phyloP scores from a whole-genome alignment of 2,113 vertebrate species.

The Capreolus pygargus region DNA sequence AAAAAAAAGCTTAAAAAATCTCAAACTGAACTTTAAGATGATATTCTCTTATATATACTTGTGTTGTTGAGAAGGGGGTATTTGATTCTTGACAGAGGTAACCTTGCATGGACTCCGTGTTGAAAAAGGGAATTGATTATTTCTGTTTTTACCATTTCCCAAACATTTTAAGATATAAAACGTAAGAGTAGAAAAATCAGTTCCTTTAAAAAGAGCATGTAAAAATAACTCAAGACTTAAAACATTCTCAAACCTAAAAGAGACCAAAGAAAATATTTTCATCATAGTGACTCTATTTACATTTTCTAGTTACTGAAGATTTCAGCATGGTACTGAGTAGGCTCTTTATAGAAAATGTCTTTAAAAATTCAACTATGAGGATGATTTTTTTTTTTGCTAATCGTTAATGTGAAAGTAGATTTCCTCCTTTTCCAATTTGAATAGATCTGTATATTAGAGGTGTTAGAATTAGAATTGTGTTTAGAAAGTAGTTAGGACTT shows the following conservation, averaged over 20 bases:
- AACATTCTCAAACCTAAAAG: constrained; percentile 1
- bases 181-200: background rate
- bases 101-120: background rate
- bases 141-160: constrained; percentile 16
- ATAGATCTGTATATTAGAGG: background rate
- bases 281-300: background rate
- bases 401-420: background rate
- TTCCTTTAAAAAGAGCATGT: background rate
- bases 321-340: background rate
- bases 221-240: background rate
- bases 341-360: background rate
- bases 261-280: background rate
- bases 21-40: background rate
- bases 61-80: background rate
- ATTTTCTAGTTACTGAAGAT: constrained; percentile 29
- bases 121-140: constrained; percentile 40
- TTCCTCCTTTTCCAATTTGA: background rate
- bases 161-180: background rate
- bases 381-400: background rate
- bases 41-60: background rate
- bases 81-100: constrained; percentile 19
- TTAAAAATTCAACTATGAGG: constrained; percentile 29
- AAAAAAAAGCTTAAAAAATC: background rate
- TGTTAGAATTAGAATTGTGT: constrained; percentile 16
- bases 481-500: background rate